These are phyloP conservation scores for Phrixothrix hirtus DNA, from an alignment of 2,888 invertebrate genomes.

Conservation along the genomic window DNA sequence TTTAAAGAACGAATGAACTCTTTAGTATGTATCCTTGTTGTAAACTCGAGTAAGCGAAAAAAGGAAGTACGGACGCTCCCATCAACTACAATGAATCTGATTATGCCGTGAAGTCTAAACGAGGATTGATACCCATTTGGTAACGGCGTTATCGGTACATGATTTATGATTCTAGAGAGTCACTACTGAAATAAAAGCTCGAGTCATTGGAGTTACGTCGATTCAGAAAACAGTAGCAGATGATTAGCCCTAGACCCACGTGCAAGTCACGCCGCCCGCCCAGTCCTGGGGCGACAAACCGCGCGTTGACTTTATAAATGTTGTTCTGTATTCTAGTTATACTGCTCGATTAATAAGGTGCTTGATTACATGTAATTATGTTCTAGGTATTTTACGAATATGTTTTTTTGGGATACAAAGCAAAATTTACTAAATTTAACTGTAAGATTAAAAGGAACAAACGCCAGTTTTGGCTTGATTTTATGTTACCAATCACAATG, in stretches of 20 bases:
- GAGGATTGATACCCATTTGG: conserved; percentile 35
- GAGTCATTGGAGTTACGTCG: conserved; percentile 33
- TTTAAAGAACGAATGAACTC: too few species aligned
- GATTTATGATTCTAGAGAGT: conserved; percentile 42
- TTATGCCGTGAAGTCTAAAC: conserved; percentile 30
- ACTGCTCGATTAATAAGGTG: conserved; percentile 23
- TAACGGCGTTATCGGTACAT: conserved; percentile 38
- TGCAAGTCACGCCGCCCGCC: conserved; percentile 45
- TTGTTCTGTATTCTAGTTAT: conserved; percentile 27
- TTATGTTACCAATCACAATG: too few species aligned
- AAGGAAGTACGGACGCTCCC: conserved; percentile 3
- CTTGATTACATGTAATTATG: conserved; percentile 25
- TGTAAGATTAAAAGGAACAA: neutral
- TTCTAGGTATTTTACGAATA: conserved; percentile 15
- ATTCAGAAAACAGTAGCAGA: conserved; percentile 39
- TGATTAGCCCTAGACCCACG: conserved; percentile 44
- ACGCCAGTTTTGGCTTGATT: neutral
- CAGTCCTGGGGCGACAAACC: conserved; percentile 38
- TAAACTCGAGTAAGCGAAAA: neutral
- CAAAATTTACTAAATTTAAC: neutral
- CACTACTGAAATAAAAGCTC: conserved; percentile 38
- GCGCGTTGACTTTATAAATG: conserved; percentile 27
- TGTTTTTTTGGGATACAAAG: too few species aligned
- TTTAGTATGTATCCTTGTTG: too few species aligned
- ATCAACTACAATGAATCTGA: conserved; percentile 17